These are phyloP conservation scores for Falcaria lacertinaria DNA, from an alignment of 2,888 invertebrate genomes.

Conservation along the genomic window DNA sequence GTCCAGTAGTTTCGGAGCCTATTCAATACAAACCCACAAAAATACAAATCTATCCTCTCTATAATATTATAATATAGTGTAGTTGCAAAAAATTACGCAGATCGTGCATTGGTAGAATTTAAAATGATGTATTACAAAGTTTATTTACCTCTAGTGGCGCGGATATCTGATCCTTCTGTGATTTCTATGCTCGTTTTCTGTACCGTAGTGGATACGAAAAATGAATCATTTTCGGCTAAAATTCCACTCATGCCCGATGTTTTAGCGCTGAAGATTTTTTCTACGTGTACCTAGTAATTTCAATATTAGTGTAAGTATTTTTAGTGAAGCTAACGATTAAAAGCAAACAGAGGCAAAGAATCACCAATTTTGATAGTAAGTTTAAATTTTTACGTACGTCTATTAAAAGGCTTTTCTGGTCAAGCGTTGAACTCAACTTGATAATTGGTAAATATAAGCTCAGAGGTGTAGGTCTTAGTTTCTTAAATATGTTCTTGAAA, in stretches of 20 bases:
- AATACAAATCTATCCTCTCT: no score
- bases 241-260: neutral
- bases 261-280: neutral
- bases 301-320: no score
- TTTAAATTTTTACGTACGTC: constrained; percentile 7
- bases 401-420: constrained; percentile 4
- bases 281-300: neutral
- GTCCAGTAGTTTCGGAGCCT: no score
- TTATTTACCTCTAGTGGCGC: no score
- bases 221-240: neutral
- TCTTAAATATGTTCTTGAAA: neutral
- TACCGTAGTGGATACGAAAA: neutral
- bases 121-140: no score
- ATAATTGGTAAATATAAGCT: constrained; percentile 12
- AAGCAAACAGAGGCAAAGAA: no score
- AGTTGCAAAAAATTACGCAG: no score
- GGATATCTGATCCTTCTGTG: neutral
- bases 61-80: no score
- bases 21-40: no score
- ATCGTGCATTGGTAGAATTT: no score
- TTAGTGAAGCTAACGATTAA: no score
- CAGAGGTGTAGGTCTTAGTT: neutral
- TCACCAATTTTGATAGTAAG: neutral
- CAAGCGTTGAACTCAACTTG: constrained; percentile 5
- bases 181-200: neutral